A percentile compares a stretch with the other conserved stretches of the same genome.
Conservation (phyloP, 2,888 invertebrate species). For the Amphiduros pacificus region DNA sequence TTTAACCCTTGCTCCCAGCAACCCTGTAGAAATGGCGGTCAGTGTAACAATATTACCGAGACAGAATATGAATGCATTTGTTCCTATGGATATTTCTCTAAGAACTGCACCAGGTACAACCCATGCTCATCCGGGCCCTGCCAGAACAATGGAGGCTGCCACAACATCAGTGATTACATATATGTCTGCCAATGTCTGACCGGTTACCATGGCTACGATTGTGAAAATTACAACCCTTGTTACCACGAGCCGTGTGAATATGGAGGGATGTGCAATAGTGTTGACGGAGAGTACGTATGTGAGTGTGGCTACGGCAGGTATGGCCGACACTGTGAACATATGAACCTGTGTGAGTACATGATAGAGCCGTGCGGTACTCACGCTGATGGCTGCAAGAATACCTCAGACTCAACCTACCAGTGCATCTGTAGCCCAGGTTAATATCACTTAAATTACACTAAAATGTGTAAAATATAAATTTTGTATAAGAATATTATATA, state of each 20-base stretch:
- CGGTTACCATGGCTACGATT: constrained; percentile 29
- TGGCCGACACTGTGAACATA: constrained; percentile 29
- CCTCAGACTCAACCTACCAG: constrained; percentile 31
- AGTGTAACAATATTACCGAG: constrained; percentile 31
- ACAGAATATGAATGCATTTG: constrained; percentile 38
- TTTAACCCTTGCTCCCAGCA: constrained; percentile 39
- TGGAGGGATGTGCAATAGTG: constrained; percentile 29
- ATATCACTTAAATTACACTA: too few species aligned
- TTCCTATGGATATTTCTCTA: constrained; percentile 38
- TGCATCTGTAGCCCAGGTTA: constrained; percentile 43
- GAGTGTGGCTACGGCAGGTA: constrained; percentile 29
- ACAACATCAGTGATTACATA: constrained; percentile 31
- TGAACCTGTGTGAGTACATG: constrained; percentile 24
- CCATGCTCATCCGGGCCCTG: constrained; percentile 45
- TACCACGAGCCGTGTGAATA: constrained; percentile 36
- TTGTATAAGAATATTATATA: too few species aligned
- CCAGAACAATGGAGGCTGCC: constrained; percentile 43
- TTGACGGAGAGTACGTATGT: constrained; percentile 32
- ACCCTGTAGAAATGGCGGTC: constrained; percentile 41
- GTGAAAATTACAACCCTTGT: constrained; percentile 30
- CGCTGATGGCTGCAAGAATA: constrained; percentile 27
- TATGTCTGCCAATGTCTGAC: constrained; percentile 29
- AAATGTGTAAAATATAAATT: too few species aligned
- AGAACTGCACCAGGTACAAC: constrained; percentile 36
- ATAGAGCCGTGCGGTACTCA: constrained; percentile 26